Evolutionary conservation across 2,113 vertebrate species (phyloP), one percentile per base, ranked within the genome.

Genomic region (Microcebus murinus): DNA sequence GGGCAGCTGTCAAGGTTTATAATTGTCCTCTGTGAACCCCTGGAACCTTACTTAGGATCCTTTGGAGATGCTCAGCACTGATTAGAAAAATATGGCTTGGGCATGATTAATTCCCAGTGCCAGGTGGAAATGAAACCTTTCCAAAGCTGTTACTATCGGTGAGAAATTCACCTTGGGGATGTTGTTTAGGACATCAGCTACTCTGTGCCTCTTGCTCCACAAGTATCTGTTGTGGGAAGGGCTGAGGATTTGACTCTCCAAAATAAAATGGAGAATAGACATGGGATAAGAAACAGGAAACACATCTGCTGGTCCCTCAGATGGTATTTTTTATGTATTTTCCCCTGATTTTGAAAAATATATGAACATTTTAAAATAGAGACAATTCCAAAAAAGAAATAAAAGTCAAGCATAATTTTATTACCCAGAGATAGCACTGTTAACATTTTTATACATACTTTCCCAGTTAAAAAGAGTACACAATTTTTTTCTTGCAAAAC

Each of bases 341-440:
- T 36, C 7, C 14, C 50, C 21, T 77, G 63, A 90, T 74, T 94
- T 91, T 95, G 79, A 34, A 97, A 96, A 91, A 94, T 85, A 73
- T 48, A 45, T 87, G 50, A 57, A 90, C 59, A 77, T 50, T 50
- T 45, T 77, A 73, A 94, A 92, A 88, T 85, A 82, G 39, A 96
- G 45, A 92, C 29, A 92, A 85, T 73, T 65, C 5, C 59, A 65
- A 68, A 34, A 90, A 81, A 83, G 63, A 89, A 91, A 90, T 52
- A 81, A 87, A 95, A 59, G 52, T 77, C 45, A 94, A 76, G 63
- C 55, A 71, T 55, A 95, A 77, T 63, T 42, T 65, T 80, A 86
- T 63, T 87, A 67, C 34, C 36, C 71, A 91, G 90, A 90, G 79
- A 95, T 25, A 76, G 29, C 18, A 76, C 18, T 8, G 27, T 90